Conservation (phyloP, 1,140 invertebrate species). For the Drosophila kanapiae region DNA sequence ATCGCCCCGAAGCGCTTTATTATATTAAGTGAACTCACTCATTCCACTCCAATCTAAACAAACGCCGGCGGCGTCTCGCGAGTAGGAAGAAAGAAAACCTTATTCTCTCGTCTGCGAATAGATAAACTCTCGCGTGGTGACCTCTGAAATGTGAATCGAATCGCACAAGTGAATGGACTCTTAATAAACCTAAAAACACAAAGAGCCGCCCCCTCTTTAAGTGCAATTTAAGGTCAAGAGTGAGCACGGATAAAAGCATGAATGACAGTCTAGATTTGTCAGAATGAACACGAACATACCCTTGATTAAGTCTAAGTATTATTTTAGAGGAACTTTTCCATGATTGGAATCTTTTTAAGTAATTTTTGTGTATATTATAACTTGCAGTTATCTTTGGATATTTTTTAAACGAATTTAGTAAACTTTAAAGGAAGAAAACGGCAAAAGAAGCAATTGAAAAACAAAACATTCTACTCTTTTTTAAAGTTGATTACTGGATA, state of each 20-base stretch:
- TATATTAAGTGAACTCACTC: slow-evolving; percentile 71
- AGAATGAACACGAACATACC: slow-evolving; percentile 11
- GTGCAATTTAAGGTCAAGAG: slow-evolving; percentile 31
- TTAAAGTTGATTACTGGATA: too few species aligned
- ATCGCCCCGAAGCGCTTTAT: slow-evolving; percentile 66
- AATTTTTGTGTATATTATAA: too few species aligned
- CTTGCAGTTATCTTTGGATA: too few species aligned
- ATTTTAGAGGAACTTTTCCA: background rate
- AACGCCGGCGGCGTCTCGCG: slow-evolving; percentile 44
- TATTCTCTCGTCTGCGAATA: slow-evolving; percentile 34
- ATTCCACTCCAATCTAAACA: slow-evolving; percentile 71
- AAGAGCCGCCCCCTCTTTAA: slow-evolving; percentile 11
- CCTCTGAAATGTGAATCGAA: slow-evolving; percentile 45
- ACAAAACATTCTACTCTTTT: too few species aligned
- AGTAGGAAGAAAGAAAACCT: slow-evolving; percentile 14
- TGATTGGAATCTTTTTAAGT: background rate
- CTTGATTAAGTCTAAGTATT: background rate
- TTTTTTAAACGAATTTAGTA: too few species aligned
- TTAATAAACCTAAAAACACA: slow-evolving; percentile 19
- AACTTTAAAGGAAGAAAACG: too few species aligned
- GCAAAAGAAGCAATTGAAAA: too few species aligned
- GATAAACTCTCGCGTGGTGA: slow-evolving; percentile 29
- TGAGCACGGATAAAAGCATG: slow-evolving; percentile 12
- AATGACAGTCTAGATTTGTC: slow-evolving; percentile 1
- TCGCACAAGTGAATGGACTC: slow-evolving; percentile 39